Base-by-base conservation (phyloP, 2,797 vertebrate genomes). In the Natrix natrix region DNA sequence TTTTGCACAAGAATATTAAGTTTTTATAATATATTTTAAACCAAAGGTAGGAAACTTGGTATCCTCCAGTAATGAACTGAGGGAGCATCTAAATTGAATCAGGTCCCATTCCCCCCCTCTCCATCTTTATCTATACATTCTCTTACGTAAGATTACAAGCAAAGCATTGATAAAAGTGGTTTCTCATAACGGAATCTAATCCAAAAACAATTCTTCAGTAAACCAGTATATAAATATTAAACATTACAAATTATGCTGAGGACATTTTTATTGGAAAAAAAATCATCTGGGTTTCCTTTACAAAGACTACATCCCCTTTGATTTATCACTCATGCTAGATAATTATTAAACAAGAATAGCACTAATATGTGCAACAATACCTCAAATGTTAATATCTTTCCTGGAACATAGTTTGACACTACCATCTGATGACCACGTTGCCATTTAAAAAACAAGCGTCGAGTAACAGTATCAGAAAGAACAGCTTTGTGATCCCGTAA, bases 401-500 rank as follows among this genome's bases (percentile, higher is more conserved):
- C 96, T 3, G 93, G 94, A 1, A 32, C 3, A 4, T 94, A 94
- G 26, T 32, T 94, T 1, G 12, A 91, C 90, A 99, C 78, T 0
- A 96, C 98, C 69, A 99, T 96, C 95, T 99, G 99, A 97, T 99
- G 99, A 37, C 99, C 99, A 57, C 98, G 98, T 96, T 99, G 99
- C 99, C 99, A 99, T 96, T 99, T 99, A 92, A 99, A 99, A 97
- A 99, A 99, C 16, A 99, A 98, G 1, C 95, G 98, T 59, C 97
- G 98, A 0, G 97, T 97, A 93, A 94, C 91, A 0, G 61, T 96
- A 60, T 98, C 98, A 0, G 98, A 91, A 66, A 99, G 97, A 95
- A 98, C 99, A 91, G 99, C 99, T 96, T 99, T 99, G 97, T 99
- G 99, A 96, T 99, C 99, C 95, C 99, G 98, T 97, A 99, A 98